Evolutionary conservation across 2,888 invertebrate genomes (phyloP).

Genomic region (Morinoia aosen): DNA sequence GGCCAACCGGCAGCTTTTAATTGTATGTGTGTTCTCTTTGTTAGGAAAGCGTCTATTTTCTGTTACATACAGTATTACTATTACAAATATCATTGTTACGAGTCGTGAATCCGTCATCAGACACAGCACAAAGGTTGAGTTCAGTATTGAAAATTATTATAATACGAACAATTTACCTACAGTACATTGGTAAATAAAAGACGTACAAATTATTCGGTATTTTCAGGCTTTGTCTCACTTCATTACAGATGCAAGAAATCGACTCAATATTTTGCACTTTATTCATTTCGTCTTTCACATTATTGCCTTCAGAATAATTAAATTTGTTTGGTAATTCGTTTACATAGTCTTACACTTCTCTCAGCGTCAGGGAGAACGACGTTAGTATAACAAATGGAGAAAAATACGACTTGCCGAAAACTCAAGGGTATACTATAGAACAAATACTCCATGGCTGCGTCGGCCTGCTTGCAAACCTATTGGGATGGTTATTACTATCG

Average conservation of each 20-base stretch:
- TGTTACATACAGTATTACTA: too few relatives aligned
- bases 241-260: too few relatives aligned
- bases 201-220: too few relatives aligned
- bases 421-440: neutral
- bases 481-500: neutral
- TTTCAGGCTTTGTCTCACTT: too few relatives aligned
- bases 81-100: neutral
- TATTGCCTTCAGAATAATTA: neutral
- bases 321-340: neutral
- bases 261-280: neutral
- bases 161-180: too few relatives aligned
- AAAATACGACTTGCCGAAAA: neutral
- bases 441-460: neutral
- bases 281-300: neutral
- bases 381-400: neutral
- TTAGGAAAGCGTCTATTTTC: neutral
- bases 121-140: too few relatives aligned
- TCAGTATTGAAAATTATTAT: too few relatives aligned
- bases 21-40: neutral
- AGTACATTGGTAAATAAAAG: neutral
- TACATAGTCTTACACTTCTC: neutral
- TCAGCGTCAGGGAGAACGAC: neutral
- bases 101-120: neutral
- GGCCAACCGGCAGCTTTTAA: neutral
- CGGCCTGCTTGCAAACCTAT: neutral